Conservation (phyloP, 2,113 vertebrate species). For the Corvus moneduloides region DNA sequence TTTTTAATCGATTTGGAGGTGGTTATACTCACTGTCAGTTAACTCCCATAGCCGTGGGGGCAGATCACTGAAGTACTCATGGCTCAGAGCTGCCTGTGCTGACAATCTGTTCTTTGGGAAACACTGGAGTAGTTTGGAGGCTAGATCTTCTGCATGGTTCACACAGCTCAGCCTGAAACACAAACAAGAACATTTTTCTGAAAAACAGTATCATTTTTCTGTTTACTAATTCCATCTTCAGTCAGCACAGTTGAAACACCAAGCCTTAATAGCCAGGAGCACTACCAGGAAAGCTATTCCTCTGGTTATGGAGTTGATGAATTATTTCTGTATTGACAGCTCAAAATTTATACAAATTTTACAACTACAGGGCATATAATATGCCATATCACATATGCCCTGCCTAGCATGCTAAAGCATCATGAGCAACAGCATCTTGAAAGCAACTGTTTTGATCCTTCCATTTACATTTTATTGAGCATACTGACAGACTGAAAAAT, state of each 20-base stretch:
- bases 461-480: background rate
- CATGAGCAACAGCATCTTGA: background rate
- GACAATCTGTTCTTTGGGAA: slow-evolving; percentile 97
- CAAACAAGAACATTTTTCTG: slow-evolving; percentile 31
- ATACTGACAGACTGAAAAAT: background rate
- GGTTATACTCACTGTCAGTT: slow-evolving; percentile 87
- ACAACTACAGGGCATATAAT: background rate
- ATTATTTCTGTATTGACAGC: background rate
- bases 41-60: slow-evolving; percentile 95
- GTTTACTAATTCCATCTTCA: background rate
- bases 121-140: slow-evolving; percentile 94
- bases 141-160: slow-evolving; percentile 93
- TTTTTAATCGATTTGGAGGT: background rate
- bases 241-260: background rate
- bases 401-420: background rate
- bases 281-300: background rate
- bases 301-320: background rate
- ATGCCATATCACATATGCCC: background rate
- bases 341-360: background rate
- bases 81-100: slow-evolving; percentile 89
- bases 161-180: slow-evolving; percentile 87
- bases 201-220: background rate
- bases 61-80: slow-evolving; percentile 93
- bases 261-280: background rate
- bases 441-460: background rate